Base-by-base conservation (phyloP, 2,888 invertebrate species). In the Lordiphosa andalusiaca region DNA sequence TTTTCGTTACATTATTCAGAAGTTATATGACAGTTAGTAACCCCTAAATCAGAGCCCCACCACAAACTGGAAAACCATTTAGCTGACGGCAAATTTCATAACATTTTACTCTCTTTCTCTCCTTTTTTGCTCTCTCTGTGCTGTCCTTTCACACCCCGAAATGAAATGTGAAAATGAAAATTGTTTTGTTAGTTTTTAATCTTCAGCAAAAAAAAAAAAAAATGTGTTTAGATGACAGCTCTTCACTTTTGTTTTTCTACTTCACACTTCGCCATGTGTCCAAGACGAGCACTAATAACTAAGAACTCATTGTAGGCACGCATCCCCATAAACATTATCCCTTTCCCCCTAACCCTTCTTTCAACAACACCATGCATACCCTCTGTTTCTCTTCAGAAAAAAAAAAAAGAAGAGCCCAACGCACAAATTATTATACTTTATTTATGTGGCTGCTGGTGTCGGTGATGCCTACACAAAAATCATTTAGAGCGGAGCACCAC, bases 341-440 rank as follows among this genome's bases (percentile, higher is more conserved):
- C 38, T 48, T 13, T 16, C 40, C 54, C 54, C 51, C 56, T 42
- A 10, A 12, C 41, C 54, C 51, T 53, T 44, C 30, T 30, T 30
- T 16, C 10, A 1, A 10, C 66, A 51, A 42, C 58, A 16, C 16
- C 16, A 47, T 42, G 50, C 53, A 53, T 54, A 51, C 67, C 58
- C 49, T 63, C 35, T 7, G 35, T 47, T n/a, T 16, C 13, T 13
- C 19, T 21, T 10, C 10, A 36, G 53, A 50, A 50, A 51, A 41
- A 46, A 50, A 48, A 41, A 46, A 52, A 64, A 54, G 57, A 25
- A 73, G 30, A 30, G 30, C 30, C 30, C 30, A 30, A 30, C 30
- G 9, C 30, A 30, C 30, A 30, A 30, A 30, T 69, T 55, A 69
- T 76, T 71, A 62, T 67, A 67, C 69, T 71, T 71, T 67, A 69